These are phyloP conservation scores for Zoanthus solanderi DNA, from an alignment of 92 coral and sea anemone species.

Conservation along the genomic window DNA sequence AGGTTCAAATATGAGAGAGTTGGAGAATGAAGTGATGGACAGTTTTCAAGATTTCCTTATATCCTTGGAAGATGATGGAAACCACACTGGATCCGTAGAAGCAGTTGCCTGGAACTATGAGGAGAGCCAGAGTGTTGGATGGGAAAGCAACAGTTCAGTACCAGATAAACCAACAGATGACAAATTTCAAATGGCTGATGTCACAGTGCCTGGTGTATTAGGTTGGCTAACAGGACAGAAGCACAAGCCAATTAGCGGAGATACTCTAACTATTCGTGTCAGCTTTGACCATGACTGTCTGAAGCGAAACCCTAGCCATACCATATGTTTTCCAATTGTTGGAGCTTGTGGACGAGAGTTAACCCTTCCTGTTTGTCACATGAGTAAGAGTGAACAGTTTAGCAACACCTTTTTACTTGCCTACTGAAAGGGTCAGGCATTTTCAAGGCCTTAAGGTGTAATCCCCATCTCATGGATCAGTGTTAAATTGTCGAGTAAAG, in stretches of 20 bases:
- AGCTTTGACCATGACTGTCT: slow-evolving; percentile 55
- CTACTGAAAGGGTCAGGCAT: slow-evolving; percentile 49
- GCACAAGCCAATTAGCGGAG: slow-evolving; percentile 50
- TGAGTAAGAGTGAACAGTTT: slow-evolving; percentile 36
- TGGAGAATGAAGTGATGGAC: slow-evolving; percentile 65
- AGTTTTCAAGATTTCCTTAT: slow-evolving; percentile 63
- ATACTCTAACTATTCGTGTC: slow-evolving; percentile 30
- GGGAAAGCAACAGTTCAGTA: slow-evolving; percentile 34
- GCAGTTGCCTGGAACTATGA: slow-evolving; percentile 60
- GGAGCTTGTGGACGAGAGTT: slow-evolving; percentile 52
- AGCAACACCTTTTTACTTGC: slow-evolving; percentile 39
- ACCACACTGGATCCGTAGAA: slow-evolving; percentile 52
- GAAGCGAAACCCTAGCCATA: slow-evolving; percentile 40
- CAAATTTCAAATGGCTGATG: slow-evolving; percentile 50
- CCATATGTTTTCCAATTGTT: slow-evolving; percentile 52
- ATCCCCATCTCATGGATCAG: not conserved
- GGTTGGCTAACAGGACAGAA: slow-evolving; percentile 69
- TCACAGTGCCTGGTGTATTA: slow-evolving; percentile 54
- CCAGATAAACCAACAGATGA: slow-evolving; percentile 35
- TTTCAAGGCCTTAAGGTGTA: slow-evolving; percentile 33
- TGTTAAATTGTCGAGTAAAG: not conserved
- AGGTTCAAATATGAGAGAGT: slow-evolving; percentile 47
- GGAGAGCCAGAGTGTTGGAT: slow-evolving; percentile 19
- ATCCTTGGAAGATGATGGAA: slow-evolving; percentile 63
- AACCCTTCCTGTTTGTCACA: slow-evolving; percentile 48